phyloP scores from a whole-genome alignment of 2,113 vertebrate genomes.

The Microtus richardsoni region DNA sequence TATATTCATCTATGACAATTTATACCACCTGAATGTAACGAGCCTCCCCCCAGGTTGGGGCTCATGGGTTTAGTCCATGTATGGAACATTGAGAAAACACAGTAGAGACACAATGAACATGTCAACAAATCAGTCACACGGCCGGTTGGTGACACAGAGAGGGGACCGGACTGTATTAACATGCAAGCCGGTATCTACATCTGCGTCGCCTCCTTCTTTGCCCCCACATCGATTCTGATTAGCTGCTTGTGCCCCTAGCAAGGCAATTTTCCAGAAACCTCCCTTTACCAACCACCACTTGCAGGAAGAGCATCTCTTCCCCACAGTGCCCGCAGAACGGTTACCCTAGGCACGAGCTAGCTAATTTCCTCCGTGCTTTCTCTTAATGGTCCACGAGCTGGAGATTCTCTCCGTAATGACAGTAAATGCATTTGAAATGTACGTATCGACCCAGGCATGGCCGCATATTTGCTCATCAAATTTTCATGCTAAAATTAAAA shows the following conservation, averaged over 20 bases:
- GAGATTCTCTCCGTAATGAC: constrained; percentile 77
- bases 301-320: constrained; percentile 57
- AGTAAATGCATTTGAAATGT: constrained; percentile 80
- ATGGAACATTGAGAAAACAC: not conserved
- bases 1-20: not conserved
- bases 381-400: constrained; percentile 79
- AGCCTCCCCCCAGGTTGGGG: rapidly evolving
- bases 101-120: not conserved
- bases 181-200: not conserved
- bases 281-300: constrained; percentile 49
- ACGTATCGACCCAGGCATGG: constrained; percentile 74
- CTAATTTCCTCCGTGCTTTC: constrained; percentile 68
- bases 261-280: constrained; percentile 68
- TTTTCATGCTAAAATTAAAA: constrained; percentile 82
- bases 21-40: not conserved
- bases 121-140: not conserved
- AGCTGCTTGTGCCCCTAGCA: not conserved
- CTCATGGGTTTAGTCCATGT: not conserved
- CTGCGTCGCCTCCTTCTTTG: not conserved
- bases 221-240: not conserved
- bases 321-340: constrained; percentile 19
- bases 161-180: not conserved
- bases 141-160: not conserved
- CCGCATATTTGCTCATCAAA: constrained; percentile 76
- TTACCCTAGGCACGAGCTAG: constrained; percentile 62